These are phyloP conservation scores for Volucella inflata DNA, from an alignment of 2,888 invertebrate genomes.

Conservation along the genomic window DNA sequence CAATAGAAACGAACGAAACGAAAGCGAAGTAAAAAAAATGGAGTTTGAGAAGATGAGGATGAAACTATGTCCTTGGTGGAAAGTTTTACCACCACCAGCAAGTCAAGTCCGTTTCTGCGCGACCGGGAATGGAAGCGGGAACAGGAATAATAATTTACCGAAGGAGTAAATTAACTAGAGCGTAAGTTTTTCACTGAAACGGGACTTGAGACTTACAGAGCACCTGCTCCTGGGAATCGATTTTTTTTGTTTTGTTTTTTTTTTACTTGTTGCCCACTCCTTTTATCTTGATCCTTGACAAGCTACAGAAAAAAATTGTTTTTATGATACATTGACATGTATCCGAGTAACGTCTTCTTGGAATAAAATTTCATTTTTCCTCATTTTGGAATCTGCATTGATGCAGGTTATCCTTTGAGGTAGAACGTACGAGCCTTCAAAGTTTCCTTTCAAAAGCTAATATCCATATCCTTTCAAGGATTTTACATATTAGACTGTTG, in stretches of 20 bases:
- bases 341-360: not conserved
- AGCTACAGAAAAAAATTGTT: not conserved
- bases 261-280: not conserved
- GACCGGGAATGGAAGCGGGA: slow-evolving; percentile 3
- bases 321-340: slow-evolving; percentile 1
- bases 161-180: slow-evolving; percentile 71
- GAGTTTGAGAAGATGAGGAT: not conserved
- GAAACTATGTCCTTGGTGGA: not conserved
- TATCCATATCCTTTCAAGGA: slow-evolving; percentile 35
- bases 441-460: slow-evolving; percentile 34
- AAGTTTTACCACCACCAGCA: slow-evolving; percentile 25
- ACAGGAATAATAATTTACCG: slow-evolving; percentile 61
- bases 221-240: slow-evolving; percentile 63
- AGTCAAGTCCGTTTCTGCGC: slow-evolving; percentile 24
- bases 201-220: slow-evolving; percentile 41
- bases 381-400: slow-evolving; percentile 18
- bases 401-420: slow-evolving; percentile 20
- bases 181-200: slow-evolving; percentile 45
- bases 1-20: not conserved
- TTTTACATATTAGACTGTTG: slow-evolving; percentile 24
- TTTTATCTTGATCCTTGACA: not conserved
- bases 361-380: not conserved
- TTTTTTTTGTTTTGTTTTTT: slow-evolving; percentile 16
- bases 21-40: not conserved
- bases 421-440: not conserved